Base-by-base conservation (phyloP, 2,888 invertebrate species). In the Caprella mutica region DNA sequence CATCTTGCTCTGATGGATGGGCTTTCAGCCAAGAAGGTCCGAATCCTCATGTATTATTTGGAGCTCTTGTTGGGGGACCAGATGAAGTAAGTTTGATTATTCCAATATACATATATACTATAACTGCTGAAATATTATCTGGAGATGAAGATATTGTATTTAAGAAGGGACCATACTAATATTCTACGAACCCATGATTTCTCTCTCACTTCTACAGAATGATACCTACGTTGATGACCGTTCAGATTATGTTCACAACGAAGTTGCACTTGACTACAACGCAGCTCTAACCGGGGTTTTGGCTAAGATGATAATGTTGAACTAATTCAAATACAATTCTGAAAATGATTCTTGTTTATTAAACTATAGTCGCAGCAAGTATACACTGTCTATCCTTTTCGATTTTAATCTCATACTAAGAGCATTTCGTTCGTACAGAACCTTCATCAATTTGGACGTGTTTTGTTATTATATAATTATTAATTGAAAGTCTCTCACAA, bases 1-100 rank as follows among this genome's bases (percentile, higher is more conserved):
- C 68, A 1, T 67, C 73, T 0, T 80, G 80, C 62, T 43, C 35
- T 19, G 40, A 42, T 30, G 74, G 74, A 26, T 77, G 77, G 77
- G 69, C 74, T 5, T 71, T 74, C 40, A 70, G 69, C 35, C 72
- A 72, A 1, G 67, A 71, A 26, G 70, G 69, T 2, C 72, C 77
- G 0, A 80, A 79, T 68, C 77, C 77, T 1, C 78, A 78, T 66
- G 70, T 74, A 3, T 70, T 80, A 4, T 74, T 74, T 61, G 80
- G 79, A 0, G 79, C 79, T 17, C 66, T 80, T 33, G 78, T 80
- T 1, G 78, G 78, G 39, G 80, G 80, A 0, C 79, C 80, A 0
- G 76, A 77, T 65, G n/a, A 53, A 50, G 58, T 58, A 21, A 30
- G 46, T 3, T 1, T 9, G 33, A 9, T 14, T 33, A 33, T 33